A percentile compares a stretch with the other conserved stretches of the same genome.
Evolutionary conservation across 2,113 vertebrate genomes (phyloP).

Genomic region (Syngnathus typhle): DNA sequence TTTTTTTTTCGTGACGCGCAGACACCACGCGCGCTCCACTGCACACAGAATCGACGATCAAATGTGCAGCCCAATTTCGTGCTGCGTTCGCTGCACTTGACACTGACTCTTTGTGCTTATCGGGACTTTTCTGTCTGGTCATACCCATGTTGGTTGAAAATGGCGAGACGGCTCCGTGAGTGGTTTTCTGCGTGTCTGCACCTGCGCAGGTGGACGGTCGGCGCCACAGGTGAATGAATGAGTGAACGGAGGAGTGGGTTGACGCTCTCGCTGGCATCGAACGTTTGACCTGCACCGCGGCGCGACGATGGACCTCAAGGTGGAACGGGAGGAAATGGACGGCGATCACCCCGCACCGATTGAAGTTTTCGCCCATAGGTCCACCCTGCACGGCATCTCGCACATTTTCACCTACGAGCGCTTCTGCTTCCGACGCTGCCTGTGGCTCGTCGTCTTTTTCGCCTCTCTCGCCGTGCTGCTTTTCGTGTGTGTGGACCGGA

Average conservation of each 20-base stretch:
- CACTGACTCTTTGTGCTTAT: constrained; percentile 3
- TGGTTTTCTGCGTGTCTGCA: constrained; percentile 23
- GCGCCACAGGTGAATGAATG: constrained; percentile 52
- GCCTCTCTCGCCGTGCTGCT: constrained; percentile 83
- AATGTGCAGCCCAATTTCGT: constrained; percentile 13
- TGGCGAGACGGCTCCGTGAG: constrained; percentile 33
- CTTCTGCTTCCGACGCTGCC: constrained; percentile 81
- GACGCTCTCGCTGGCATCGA: constrained; percentile 12
- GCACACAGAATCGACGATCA: constrained; percentile 26
- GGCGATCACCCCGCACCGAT: constrained; percentile 81
- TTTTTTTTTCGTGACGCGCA: constrained; percentile 17
- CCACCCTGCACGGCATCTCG: constrained; percentile 91
- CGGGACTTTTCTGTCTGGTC: not conserved
- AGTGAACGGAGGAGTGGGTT: not conserved
- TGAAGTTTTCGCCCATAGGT: constrained; percentile 91
- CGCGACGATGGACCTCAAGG: constrained; percentile 85
- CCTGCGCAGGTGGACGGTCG: constrained; percentile 26
- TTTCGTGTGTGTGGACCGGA: constrained; percentile 88
- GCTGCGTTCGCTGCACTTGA: constrained; percentile 22
- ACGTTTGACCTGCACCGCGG: not conserved
- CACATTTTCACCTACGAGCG: constrained; percentile 97
- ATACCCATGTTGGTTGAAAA: constrained; percentile 22
- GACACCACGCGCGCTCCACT: constrained; percentile 12
- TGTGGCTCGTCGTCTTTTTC: constrained; percentile 90
- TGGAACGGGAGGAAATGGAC: constrained; percentile 82